phyloP scores from a whole-genome alignment of 2,888 invertebrate genomes.

The Netelia inedita region DNA sequence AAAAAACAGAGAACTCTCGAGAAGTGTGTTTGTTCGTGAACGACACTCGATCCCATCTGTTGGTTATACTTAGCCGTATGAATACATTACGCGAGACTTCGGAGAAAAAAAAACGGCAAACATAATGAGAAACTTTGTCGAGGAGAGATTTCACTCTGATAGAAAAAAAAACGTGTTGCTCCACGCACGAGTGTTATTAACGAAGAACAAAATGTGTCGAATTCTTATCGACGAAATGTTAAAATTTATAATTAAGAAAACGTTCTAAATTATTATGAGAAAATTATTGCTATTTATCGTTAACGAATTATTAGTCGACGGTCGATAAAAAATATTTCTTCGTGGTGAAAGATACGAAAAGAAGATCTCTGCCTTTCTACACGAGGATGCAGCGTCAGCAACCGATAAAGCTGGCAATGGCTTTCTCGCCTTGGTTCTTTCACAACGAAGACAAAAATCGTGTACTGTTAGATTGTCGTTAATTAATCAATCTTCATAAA shows the following conservation, averaged over 20 bases:
- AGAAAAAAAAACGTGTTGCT: neutral
- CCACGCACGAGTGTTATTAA: neutral
- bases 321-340: conserved; percentile 50
- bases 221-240: neutral
- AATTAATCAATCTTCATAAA: conserved; percentile 14
- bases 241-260: neutral
- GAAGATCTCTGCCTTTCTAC: conserved; percentile 18
- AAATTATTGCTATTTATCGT: neutral
- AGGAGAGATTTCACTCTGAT: conserved; percentile 16
- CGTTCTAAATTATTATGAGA: neutral
- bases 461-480: neutral
- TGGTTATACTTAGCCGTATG: neutral
- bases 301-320: neutral
- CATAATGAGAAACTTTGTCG: conserved; percentile 5
- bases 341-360: neutral
- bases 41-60: neutral
- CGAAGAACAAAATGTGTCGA: neutral
- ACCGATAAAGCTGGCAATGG: conserved; percentile 36
- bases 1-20: neutral
- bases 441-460: neutral
- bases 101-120: neutral
- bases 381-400: conserved; percentile 17
- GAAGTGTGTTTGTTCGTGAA: neutral
- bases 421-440: neutral
- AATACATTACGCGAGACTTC: conserved; percentile 2